Base-by-base conservation (phyloP, 1,140 invertebrate species). In the Aphis craccivora region DNA sequence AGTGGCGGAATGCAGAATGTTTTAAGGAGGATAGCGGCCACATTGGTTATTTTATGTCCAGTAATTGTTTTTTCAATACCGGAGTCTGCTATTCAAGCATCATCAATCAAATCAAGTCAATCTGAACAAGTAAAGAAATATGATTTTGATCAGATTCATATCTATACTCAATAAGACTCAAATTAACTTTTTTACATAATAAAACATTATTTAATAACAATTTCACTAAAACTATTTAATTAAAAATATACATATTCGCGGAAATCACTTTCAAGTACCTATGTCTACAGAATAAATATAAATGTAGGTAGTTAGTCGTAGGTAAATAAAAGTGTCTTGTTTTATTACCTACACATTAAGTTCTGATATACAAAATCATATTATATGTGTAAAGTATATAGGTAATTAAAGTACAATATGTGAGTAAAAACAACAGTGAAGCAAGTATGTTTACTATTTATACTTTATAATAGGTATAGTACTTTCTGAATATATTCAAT, bases 1-100 rank as follows among this genome's bases (percentile, higher is more conserved):
- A 93, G n/a, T 51, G 81, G 76, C 91, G 91, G 81, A 84, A 93
- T 93, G 91, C 91, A 93, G 91, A 93, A 93, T 93, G 81, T 93
- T 84, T 93, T 93, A 93, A 25, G 91, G 35, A 93, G 76, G 35
- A 93, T 84, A 93, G 91, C 91, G 76, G 81, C 91, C 91, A n/a
- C 91, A 84, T 53, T 93, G 91, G 91, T 93, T 93, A 84, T 93
- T 93, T 84, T 93, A 53, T 93, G 91, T 84, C 76, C 91, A 18
- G 35, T 93, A 20, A 51, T 93, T 40, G 91, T 25, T 22, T 83
- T 93, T 93, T 86, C 91, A n/a, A 37, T 93, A 84, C 91, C 67
- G 45, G 91, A 84, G 18, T 93, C 91, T 35, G 81, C 81, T 14
- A 40, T 93, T 84, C 91, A 93, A 60, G 89, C 89, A 18, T 84